Conservation (phyloP, 2,113 vertebrate genomes). For the Dunckerocampus dactyliophorus region DNA sequence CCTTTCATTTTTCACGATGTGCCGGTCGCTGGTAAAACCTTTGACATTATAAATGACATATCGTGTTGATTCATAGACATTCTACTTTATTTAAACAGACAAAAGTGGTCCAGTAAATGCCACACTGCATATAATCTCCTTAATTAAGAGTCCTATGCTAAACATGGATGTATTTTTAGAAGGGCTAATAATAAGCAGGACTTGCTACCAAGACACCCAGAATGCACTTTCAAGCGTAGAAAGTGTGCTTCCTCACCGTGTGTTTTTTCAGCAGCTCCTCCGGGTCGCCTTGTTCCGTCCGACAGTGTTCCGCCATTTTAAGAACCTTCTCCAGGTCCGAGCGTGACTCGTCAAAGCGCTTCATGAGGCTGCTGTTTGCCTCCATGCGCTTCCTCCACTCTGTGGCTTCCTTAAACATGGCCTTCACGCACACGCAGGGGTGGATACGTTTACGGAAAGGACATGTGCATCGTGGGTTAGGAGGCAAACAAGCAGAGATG, state of each 20-base stretch:
- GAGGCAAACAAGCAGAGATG: not conserved
- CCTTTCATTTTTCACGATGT: too few species aligned
- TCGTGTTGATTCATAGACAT: too few species aligned
- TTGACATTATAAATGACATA: too few species aligned
- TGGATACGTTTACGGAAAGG: rapidly evolving
- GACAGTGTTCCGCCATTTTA: constrained; percentile 78
- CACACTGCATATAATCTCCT: too few species aligned
- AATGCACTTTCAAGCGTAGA: not conserved
- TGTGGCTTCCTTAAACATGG: constrained; percentile 83
- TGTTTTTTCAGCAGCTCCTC: constrained; percentile 89
- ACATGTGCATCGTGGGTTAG: too few species aligned
- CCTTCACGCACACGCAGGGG: constrained; percentile 61
- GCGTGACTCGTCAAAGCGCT: constrained; percentile 94
- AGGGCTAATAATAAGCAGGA: too few species aligned
- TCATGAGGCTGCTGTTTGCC: constrained; percentile 90
- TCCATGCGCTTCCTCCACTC: constrained; percentile 93
- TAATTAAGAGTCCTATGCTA: too few species aligned
- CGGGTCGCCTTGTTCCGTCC: constrained; percentile 87
- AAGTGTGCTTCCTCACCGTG: constrained; percentile 74
- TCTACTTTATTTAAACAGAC: too few species aligned
- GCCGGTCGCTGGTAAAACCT: too few species aligned
- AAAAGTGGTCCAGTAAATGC: too few species aligned
- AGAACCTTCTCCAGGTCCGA: constrained; percentile 91
- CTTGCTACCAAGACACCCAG: too few species aligned
- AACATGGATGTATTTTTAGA: too few species aligned